These are phyloP conservation scores for Colinus virginianus DNA, from an alignment of 2,113 vertebrate genomes.

Conservation along the genomic window DNA sequence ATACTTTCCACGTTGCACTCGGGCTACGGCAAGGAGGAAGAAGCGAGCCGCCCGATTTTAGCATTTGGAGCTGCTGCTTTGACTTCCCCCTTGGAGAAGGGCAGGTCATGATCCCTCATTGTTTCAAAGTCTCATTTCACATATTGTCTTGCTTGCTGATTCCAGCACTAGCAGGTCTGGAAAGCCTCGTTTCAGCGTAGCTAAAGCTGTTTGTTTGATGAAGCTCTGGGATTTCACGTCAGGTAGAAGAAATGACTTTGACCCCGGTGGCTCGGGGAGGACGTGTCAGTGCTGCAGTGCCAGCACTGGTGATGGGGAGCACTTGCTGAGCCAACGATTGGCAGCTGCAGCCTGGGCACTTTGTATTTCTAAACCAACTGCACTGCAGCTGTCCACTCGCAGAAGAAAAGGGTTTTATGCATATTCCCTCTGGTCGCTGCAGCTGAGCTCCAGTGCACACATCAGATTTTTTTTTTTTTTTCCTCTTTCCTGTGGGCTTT, in stretches of 20 bases:
- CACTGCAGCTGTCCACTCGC: background rate
- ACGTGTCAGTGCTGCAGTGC: background rate
- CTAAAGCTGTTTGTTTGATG: no score
- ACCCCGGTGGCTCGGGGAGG: no score
- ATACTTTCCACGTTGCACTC: background rate
- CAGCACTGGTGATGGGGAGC: background rate
- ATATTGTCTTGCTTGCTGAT: background rate
- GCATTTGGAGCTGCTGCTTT: background rate
- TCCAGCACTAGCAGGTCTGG: background rate
- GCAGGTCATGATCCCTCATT: background rate
- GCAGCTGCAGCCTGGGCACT: background rate
- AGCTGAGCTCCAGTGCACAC: background rate
- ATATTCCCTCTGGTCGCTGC: background rate
- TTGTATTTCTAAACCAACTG: background rate
- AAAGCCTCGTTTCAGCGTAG: background rate
- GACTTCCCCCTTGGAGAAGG: fast-evolving
- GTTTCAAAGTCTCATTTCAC: background rate
- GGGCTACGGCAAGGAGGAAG: background rate
- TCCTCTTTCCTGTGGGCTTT: background rate
- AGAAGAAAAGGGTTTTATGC: background rate
- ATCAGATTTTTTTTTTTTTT: background rate
- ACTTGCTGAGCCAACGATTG: background rate
- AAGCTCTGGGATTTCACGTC: background rate
- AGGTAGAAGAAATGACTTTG: background rate
- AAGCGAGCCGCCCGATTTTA: background rate